A percentile compares a stretch with the other conserved stretches of the same genome.
Conservation (phyloP, 2,113 vertebrate species). For the Cynopterus brachyotis region DNA sequence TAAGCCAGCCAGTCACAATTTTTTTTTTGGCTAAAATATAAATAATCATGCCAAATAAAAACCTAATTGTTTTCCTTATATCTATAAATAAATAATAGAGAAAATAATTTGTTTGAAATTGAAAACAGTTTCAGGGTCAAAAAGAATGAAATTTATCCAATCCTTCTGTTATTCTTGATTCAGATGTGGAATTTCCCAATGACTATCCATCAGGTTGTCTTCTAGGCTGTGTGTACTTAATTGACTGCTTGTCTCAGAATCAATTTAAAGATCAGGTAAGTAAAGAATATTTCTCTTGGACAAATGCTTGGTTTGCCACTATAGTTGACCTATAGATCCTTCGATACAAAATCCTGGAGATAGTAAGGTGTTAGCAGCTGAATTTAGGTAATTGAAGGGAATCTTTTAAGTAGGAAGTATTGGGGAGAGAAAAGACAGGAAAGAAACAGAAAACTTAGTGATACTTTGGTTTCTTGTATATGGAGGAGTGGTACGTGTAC, state of each 20-base stretch:
- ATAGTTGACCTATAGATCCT: accelerated
- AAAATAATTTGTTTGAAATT: conserved; percentile 44
- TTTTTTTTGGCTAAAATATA: conserved; percentile 41
- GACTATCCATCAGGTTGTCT: conserved; percentile 96
- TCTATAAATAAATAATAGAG: conserved; percentile 40
- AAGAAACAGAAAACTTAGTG: not conserved
- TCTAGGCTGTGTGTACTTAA: conserved; percentile 92
- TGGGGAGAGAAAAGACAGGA: not conserved
- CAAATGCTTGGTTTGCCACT: not conserved
- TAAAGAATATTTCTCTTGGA: conserved; percentile 42
- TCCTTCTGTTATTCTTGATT: conserved; percentile 64
- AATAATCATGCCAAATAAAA: not conserved
- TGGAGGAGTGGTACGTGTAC: not conserved
- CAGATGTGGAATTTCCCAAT: conserved; percentile 91
- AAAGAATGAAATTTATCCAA: conserved; percentile 20
- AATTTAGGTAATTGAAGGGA: not conserved
- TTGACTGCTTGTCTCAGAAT: conserved; percentile 93
- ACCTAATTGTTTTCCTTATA: conserved; percentile 23
- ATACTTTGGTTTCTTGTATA: not conserved
- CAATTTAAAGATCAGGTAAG: conserved; percentile 95
- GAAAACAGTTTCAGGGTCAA: conserved; percentile 4
- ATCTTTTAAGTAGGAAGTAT: not conserved
- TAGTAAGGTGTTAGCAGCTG: not conserved
- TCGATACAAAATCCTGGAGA: not conserved
- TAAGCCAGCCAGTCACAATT: not conserved